A percentile compares a stretch with the other conserved stretches of the same genome.
These are phyloP conservation scores for Chironomus riparius DNA, from an alignment of 2,888 invertebrate species.

Conservation along the genomic window DNA sequence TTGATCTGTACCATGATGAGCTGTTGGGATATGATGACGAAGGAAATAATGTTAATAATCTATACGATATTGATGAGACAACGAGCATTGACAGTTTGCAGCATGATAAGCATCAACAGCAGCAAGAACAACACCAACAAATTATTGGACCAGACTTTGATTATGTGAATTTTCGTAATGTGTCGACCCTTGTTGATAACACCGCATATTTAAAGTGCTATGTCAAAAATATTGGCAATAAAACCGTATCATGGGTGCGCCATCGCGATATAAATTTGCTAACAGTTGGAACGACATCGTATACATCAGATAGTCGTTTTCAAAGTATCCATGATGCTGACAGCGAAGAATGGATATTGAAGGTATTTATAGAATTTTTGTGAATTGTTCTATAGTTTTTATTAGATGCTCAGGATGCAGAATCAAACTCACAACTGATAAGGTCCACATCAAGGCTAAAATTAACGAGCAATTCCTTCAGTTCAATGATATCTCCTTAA, in stretches of 20 bases:
- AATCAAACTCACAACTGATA: too few relatives aligned
- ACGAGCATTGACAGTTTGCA: neutral
- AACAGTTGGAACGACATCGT: constrained; percentile 61
- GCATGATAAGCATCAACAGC: neutral
- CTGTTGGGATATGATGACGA: constrained; percentile 50
- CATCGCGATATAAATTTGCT: constrained; percentile 65
- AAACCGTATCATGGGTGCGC: constrained; percentile 64
- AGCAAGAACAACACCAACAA: neutral
- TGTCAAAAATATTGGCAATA: constrained; percentile 42
- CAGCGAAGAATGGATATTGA: constrained; percentile 78
- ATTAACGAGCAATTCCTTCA: too few relatives aligned
- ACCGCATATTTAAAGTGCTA: constrained; percentile 42
- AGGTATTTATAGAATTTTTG: constrained; percentile 44
- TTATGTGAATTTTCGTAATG: constrained; percentile 10
- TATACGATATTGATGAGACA: neutral
- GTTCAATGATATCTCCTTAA: neutral
- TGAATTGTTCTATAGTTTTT: too few relatives aligned
- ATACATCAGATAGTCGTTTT: constrained; percentile 81
- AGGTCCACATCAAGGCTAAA: too few relatives aligned
- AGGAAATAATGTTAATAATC: neutral
- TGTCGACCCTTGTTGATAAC: neutral
- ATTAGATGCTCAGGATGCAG: too few relatives aligned
- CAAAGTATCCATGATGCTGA: constrained; percentile 74
- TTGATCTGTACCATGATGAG: constrained; percentile 41
- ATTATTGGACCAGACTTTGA: constrained; percentile 7